Evolutionary conservation across 2,888 invertebrate genomes (phyloP).

Genomic region (Gymnoscelis rufifasciata): DNA sequence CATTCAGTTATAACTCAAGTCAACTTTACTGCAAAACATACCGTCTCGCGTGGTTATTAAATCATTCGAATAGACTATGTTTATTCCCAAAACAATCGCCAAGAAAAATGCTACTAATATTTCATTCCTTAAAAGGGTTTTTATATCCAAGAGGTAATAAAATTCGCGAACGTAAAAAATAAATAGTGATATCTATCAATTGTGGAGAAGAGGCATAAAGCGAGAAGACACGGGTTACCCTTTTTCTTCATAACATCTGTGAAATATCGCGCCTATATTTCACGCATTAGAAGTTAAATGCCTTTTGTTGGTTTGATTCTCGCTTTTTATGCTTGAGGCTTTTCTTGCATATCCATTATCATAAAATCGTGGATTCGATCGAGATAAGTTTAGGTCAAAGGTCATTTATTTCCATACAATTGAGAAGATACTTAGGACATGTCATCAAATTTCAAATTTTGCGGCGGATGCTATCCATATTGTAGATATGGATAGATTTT

Average conservation of each 20-base stretch:
- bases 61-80: background rate
- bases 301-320: constrained; percentile 3
- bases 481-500: no score
- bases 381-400: no score
- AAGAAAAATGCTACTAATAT: constrained; percentile 13
- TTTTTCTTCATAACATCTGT: constrained; percentile 66
- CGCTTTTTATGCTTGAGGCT: background rate
- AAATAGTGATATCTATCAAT: constrained; percentile 51
- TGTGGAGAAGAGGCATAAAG: constrained; percentile 46
- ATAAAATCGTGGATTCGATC: no score
- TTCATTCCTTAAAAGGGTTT: constrained; percentile 20
- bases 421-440: no score
- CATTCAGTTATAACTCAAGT: background rate
- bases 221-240: constrained; percentile 64
- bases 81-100: constrained; percentile 9
- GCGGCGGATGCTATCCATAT: no score
- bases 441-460: no score
- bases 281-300: constrained; percentile 57
- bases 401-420: no score
- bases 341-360: no score
- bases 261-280: constrained; percentile 49
- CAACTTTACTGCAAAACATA: no score
- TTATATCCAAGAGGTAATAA: constrained; percentile 19
- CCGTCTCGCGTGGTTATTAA: background rate
- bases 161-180: constrained; percentile 29